Base-by-base conservation (phyloP, 1,140 invertebrate species). In the Trichonephila clavata region DNA sequence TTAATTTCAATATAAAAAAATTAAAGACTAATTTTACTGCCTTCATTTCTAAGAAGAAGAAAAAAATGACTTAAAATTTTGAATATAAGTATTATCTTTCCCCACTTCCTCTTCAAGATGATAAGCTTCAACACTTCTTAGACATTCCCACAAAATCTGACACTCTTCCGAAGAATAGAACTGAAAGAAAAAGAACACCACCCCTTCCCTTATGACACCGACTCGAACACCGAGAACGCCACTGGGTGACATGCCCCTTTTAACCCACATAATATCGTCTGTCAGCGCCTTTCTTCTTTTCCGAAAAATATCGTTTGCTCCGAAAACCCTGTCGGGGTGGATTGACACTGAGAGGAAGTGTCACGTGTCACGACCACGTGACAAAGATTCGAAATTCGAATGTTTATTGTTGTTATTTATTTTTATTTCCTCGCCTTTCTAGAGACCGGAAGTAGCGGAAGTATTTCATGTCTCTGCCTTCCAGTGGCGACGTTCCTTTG, bases 331-430 rank as follows among this genome's bases (percentile, higher is more conserved):
- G 39, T 83, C 80, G 80, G 39, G 20, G 81, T 57, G 81, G 81
- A 7, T 43, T 84, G 81, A 84, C 81, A 84, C 50, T n/a, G 57
- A 84, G 57, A 84, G 57, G 81, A 50, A 84, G 81, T 84, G 81
- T 84, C 81, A 84, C 57, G 43, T 84, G 81, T 84, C 81, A 84
- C 24, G 81, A 59, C 81, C 81, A 84, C 43, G 43, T 84, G 81
- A 84, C 81, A 59, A 43, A 84, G 81, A 84, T 84, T 57, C 81
- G 81, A 84, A 84, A 59, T 84, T 50, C 81, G 39, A 84, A 57
- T 20, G 50, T 50, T 84, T 57, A 59, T 59, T 84, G 39, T 84
- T 57, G 43, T 59, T 84, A 43, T 57, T 84, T 84, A 84, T 84
- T 84, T 84, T 84, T 57, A 57, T 84, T 59, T 84, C 57, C 57